Evolutionary conservation across 2,113 vertebrate genomes (phyloP).

Genomic region (Mus pahari): DNA sequence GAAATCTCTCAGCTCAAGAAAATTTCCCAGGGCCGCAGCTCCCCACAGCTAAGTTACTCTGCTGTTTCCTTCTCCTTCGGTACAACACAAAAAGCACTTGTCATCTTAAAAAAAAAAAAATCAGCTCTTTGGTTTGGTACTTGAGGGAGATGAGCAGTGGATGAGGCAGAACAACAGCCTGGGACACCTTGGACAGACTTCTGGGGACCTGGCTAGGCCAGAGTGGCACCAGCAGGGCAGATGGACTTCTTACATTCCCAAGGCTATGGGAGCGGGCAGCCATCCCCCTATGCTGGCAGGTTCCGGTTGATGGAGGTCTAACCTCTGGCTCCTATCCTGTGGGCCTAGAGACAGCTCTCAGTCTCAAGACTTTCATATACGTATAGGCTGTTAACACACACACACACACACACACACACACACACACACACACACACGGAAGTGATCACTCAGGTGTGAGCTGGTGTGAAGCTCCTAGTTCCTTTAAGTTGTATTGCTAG

Average conservation of each 20-base stretch:
- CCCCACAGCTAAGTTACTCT: not conserved
- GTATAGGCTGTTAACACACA: not conserved
- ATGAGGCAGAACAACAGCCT: not conserved
- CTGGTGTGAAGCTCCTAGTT: not conserved
- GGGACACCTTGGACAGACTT: not conserved
- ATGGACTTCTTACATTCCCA: not conserved
- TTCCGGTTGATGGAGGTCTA: not conserved
- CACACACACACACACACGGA: not conserved
- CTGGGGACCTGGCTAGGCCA: not conserved
- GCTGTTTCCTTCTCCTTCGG: slow-evolving; percentile 34
- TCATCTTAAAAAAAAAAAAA: slow-evolving; percentile 48
- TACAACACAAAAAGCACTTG: slow-evolving; percentile 45
- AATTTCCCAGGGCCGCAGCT: slow-evolving; percentile 37
- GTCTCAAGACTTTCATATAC: not conserved
- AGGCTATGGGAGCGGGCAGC: not conserved
- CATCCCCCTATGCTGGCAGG: not conserved
- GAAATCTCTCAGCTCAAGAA: slow-evolving; percentile 74
- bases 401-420: not conserved
- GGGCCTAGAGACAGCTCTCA: not conserved
- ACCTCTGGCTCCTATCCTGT: not conserved
- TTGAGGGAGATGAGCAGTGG: slow-evolving; percentile 28
- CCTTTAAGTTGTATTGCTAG: rapidly evolving
- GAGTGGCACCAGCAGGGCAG: not conserved
- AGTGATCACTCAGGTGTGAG: not conserved
- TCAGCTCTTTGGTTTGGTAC: slow-evolving; percentile 44